phyloP scores from a whole-genome alignment of 2,888 invertebrate species.

The Drosophila vallismaia region DNA sequence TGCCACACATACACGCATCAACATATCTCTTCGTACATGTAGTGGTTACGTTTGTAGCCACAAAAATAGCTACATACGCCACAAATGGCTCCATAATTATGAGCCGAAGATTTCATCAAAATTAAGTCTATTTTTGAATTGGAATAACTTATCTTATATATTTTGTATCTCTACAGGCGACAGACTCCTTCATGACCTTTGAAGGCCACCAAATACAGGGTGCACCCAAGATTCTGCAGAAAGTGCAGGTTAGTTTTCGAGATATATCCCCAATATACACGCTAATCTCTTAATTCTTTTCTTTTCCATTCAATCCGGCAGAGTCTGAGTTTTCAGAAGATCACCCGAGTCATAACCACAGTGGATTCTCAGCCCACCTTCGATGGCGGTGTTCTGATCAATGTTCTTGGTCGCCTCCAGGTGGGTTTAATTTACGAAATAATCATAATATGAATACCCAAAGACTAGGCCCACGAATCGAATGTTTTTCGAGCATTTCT shows the following conservation, averaged over 20 bases:
- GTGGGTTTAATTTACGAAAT: conserved; percentile 85
- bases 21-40: conserved; percentile 21
- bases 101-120: neutral
- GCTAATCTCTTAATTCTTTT: neutral
- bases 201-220: conserved; percentile 97
- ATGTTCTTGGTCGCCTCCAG: conserved; percentile 98
- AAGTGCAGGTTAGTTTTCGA: conserved; percentile 89
- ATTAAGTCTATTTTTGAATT: neutral
- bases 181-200: conserved; percentile 97
- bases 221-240: conserved; percentile 96
- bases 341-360: conserved; percentile 94
- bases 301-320: conserved; percentile 84
- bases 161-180: conserved; percentile 86
- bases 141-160: neutral
- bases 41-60: conserved; percentile 9
- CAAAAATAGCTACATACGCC: conserved; percentile 1
- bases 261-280: neutral
- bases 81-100: neutral
- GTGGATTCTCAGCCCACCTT: conserved; percentile 99
- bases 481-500: neutral
- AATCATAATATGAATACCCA: neutral
- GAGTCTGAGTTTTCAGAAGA: conserved; percentile 96
- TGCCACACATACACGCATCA: conserved; percentile 17
- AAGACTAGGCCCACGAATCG: neutral
- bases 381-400: conserved; percentile 97